Evolutionary conservation across 1,140 invertebrate species (phyloP).

Genomic region (Drosophila guanche): DNA sequence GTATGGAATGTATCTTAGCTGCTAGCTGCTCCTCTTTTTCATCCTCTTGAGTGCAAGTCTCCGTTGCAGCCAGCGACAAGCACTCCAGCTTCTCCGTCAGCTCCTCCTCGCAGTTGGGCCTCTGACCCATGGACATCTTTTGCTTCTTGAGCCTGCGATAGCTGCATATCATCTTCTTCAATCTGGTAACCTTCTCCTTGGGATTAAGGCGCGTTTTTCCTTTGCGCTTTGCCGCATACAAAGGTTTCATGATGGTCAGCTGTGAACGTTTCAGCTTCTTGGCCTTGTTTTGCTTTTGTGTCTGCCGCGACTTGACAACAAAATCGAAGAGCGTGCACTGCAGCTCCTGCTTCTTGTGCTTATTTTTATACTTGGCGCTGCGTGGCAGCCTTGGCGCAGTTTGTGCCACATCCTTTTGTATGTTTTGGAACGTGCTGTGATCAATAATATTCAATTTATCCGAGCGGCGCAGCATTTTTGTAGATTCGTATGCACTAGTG

Average conservation of each 20-base stretch:
- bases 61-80: too few relatives aligned
- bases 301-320: conserved; percentile 32
- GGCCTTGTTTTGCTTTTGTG: conserved; percentile 25
- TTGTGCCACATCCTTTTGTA: conserved; percentile 9
- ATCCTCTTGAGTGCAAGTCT: background rate
- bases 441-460: conserved; percentile 57
- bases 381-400: conserved; percentile 19
- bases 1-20: conserved; percentile 23
- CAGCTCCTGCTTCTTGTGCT: conserved; percentile 37
- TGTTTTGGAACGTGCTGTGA: conserved; percentile 34
- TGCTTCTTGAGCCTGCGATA: conserved; percentile 40
- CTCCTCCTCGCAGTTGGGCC: background rate
- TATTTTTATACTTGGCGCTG: conserved; percentile 68
- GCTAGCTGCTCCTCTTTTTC: too few relatives aligned
- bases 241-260: conserved; percentile 22
- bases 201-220: conserved; percentile 56
- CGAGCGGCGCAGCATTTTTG: conserved; percentile 41
- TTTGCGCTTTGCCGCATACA: conserved; percentile 44
- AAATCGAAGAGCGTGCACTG: conserved; percentile 58
- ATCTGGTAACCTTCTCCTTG: conserved; percentile 37
- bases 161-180: conserved; percentile 56
- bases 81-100: background rate
- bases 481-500: background rate
- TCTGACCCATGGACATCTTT: too few relatives aligned
- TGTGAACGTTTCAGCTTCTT: conserved; percentile 16